These are phyloP conservation scores for Patiria miniata DNA, from an alignment of 35 echinoderm and acorn worm species.

Conservation along the genomic window DNA sequence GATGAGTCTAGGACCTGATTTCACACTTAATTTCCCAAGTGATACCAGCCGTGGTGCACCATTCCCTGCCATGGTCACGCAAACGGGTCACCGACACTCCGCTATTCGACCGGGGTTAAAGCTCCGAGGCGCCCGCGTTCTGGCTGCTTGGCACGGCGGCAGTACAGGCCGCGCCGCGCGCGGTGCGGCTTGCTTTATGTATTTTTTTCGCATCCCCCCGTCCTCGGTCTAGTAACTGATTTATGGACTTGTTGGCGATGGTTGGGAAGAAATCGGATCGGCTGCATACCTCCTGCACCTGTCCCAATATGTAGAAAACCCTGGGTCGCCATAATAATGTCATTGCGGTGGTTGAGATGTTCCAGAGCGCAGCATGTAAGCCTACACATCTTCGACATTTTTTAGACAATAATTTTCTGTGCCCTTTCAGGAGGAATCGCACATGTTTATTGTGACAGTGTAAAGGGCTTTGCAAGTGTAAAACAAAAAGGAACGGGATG, in stretches of 20 bases:
- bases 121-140: slow-evolving; percentile 18
- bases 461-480: neutral
- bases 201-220: neutral
- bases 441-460: slow-evolving; percentile 23
- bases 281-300: neutral
- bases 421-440: neutral
- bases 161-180: neutral
- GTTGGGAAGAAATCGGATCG: slow-evolving; percentile 8
- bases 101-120: neutral
- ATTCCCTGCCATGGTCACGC: neutral
- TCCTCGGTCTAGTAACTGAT: slow-evolving; percentile 9
- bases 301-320: slow-evolving; percentile 18
- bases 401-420: neutral
- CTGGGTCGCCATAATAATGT: neutral
- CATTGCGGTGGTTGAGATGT: neutral
- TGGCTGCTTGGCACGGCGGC: neutral
- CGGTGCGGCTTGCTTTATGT: no score
- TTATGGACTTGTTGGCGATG: slow-evolving; percentile 5
- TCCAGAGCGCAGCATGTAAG: neutral
- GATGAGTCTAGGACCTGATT: no score
- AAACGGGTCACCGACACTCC: slow-evolving; percentile 1
- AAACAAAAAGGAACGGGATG: neutral
- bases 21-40: no score
- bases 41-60: no score
- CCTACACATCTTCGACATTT: neutral